Evolutionary conservation across 23 tunicate genomes (phyloP).

Genomic region (Ciona savignyi): DNA sequence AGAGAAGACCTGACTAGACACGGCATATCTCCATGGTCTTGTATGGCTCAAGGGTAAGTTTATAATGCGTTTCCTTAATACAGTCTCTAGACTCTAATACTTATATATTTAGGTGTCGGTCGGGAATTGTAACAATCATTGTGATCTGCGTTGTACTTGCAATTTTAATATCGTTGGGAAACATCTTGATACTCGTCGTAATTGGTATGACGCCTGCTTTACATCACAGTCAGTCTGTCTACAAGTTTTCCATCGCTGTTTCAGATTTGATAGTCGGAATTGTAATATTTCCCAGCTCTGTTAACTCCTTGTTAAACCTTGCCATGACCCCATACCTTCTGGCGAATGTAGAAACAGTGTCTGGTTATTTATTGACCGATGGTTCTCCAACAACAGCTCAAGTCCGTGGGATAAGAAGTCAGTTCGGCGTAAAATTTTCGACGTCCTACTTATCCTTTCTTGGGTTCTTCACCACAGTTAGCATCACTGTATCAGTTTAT

Average conservation of each 20-base stretch:
- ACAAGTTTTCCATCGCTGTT: slow-evolving; percentile 52
- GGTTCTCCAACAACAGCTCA: slow-evolving; percentile 6
- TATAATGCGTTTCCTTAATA: not conserved
- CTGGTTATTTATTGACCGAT: slow-evolving; percentile 14
- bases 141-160: slow-evolving; percentile 35
- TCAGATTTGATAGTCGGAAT: slow-evolving; percentile 61
- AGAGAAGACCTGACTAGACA: slow-evolving; percentile 9
- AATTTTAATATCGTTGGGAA: slow-evolving; percentile 28
- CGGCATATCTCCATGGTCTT: slow-evolving; percentile 46
- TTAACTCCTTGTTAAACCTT: slow-evolving; percentile 11
- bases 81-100: not conserved
- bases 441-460: slow-evolving; percentile 16
- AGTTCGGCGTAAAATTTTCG: slow-evolving; percentile 10
- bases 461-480: slow-evolving; percentile 57
- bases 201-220: slow-evolving; percentile 22
- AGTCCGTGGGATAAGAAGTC: slow-evolving; percentile 19
- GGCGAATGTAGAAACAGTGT: not conserved
- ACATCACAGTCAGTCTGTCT: slow-evolving; percentile 66
- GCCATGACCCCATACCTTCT: slow-evolving; percentile 11
- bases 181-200: slow-evolving; percentile 36
- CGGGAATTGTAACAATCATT: slow-evolving; percentile 38
- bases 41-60: slow-evolving; percentile 46
- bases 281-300: slow-evolving; percentile 55
- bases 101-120: slow-evolving; percentile 39
- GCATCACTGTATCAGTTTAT: slow-evolving; percentile 58